phyloP scores from a whole-genome alignment of 1,140 invertebrate species.

The Portunus trituberculatus region DNA sequence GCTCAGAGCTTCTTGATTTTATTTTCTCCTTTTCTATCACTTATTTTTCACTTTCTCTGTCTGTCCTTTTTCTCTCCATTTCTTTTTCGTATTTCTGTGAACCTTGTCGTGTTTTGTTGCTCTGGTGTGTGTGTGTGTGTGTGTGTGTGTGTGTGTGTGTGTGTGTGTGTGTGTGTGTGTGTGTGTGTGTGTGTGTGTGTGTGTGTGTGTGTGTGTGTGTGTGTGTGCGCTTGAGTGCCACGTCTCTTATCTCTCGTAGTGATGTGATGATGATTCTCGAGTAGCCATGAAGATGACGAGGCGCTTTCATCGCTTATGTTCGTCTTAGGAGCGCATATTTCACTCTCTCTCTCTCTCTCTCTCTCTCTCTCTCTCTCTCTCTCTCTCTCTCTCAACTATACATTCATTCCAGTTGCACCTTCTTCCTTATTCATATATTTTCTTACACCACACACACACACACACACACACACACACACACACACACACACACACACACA shows the following conservation, averaged over 20 bases:
- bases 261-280: neutral
- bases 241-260: neutral
- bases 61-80: neutral
- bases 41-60: too few relatives aligned
- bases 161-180: neutral
- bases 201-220: conserved; percentile 18
- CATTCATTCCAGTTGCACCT: neutral
- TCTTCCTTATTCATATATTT: neutral
- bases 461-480: neutral
- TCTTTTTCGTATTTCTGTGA: neutral
- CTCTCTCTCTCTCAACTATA: neutral
- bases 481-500: neutral
- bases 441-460: neutral
- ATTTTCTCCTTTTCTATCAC: neutral
- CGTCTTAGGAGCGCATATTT: neutral
- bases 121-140: neutral
- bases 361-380: conserved; percentile 44
- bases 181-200: conserved; percentile 15
- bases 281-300: neutral
- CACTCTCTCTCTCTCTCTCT: neutral
- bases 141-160: neutral
- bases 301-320: conserved; percentile 1
- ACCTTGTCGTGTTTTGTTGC: too few relatives aligned
- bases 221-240: neutral
- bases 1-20: neutral